Conservation (phyloP, 2,113 vertebrate genomes). For the Etheostoma cragini region DNA sequence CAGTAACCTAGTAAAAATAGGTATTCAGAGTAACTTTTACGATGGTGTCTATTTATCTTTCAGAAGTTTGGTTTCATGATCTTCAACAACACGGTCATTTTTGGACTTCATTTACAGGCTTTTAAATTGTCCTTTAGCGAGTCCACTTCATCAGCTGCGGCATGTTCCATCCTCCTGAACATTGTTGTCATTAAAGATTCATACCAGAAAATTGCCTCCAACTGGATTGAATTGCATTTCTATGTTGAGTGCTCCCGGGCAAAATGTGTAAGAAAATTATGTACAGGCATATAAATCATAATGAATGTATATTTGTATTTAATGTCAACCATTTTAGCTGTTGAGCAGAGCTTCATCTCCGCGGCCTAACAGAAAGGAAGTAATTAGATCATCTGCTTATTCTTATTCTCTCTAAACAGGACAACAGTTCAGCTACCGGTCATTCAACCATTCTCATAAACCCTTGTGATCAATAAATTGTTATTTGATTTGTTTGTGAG, state of each 20-base stretch:
- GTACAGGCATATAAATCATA: constrained; percentile 32
- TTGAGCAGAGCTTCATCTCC: constrained; percentile 24
- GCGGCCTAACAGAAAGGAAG: constrained; percentile 40
- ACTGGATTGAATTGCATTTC: constrained; percentile 47
- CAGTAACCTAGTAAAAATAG: constrained; percentile 24
- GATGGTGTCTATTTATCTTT: constrained; percentile 42
- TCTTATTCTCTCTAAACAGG: constrained; percentile 32
- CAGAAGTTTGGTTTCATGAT: constrained; percentile 27
- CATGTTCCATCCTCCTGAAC: constrained; percentile 53
- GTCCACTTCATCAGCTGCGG: constrained; percentile 47
- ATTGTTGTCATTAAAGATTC: constrained; percentile 80
- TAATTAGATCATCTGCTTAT: constrained; percentile 56
- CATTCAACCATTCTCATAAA: constrained; percentile 34
- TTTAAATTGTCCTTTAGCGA: constrained; percentile 52
- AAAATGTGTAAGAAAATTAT: constrained; percentile 39
- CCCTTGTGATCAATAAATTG: constrained; percentile 37
- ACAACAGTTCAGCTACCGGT: constrained; percentile 23
- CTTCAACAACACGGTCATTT: constrained; percentile 16
- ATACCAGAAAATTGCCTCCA: constrained; percentile 64
- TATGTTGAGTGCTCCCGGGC: constrained; percentile 18
- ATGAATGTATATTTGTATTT: constrained; percentile 56
- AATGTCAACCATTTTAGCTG: constrained; percentile 37
- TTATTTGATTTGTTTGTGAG: constrained; percentile 31
- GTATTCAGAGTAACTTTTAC: constrained; percentile 35
- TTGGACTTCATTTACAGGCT: constrained; percentile 39